Base-by-base conservation (phyloP, 2,888 invertebrate species). In the Andrena minutula region DNA sequence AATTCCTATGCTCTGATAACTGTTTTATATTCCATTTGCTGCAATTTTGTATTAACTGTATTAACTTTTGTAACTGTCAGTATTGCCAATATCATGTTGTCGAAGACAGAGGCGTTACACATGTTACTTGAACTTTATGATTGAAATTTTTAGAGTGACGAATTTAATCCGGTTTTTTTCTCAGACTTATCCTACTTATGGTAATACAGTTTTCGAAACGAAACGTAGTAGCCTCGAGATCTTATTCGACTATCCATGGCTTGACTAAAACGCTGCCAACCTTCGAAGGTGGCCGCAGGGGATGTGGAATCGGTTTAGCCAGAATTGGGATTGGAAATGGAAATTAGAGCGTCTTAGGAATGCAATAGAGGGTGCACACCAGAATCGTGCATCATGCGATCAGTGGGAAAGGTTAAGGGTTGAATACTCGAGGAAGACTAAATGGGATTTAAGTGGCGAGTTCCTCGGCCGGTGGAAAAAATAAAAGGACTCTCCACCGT, bases 401-500 rank as follows among this genome's bases (percentile, higher is more conserved):
- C 23, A 16, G 41, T 41, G 56, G 23, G 10, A 56, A 56, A 53
- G 53, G 56, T 56, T 23, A 56, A 56, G 23, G 56, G 56, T 56
- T 20, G 56, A 23, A 56, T 26, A 26, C 10, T 56, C 23, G 56
- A 56, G 26, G 23, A 12, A 10, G 56, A 56, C 8, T 23, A 56
- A 56, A 56, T 56, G 49, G 66, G 66, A 66, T 66, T 66, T 47
- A n/a, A 20, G 6, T 30, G 10, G 66, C 56, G 66, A 28, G 51
- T 66, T 66, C 32, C 51, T 66, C 66, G 66, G 66, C 20, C 30
- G 0, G 66, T 28, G 16, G 30, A 20, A 20, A 12, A 16, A 41
- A 41, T 41, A 41, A 41, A 41, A 47, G 10, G 10, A 66, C 7
- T 66, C 51, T 66, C 26, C 32, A 2, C 51, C 30, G 49, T 49